Base-by-base conservation (phyloP, 2,888 invertebrate species). In the Congeria kusceri region DNA sequence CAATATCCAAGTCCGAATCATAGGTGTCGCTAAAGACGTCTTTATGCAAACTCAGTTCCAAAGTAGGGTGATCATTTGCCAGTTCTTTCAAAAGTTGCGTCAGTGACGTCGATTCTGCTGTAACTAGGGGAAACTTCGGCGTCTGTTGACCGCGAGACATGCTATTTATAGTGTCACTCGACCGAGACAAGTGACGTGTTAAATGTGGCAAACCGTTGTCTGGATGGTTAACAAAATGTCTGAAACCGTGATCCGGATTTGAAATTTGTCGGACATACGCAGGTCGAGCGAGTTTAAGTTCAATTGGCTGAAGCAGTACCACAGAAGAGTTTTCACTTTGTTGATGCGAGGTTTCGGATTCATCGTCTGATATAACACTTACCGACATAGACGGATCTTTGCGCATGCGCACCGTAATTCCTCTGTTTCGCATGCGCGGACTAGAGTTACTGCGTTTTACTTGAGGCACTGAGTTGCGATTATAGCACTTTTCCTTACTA, bases 271-370 rank as follows among this genome's bases (percentile, higher is more conserved):
- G 80, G n/a, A 88, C 89, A 61, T 85, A 87, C 1, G 89, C 86
- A 29, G 87, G 87, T 47, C 85, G 84, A 13, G 89, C 84, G 3
- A 88, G 86, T 69, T 90, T 91, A 1, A 91, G 81, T 64, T 90
- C 87, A 25, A 91, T 91, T 4, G 91, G 91, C 62, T 90, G 89
- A 4, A 91, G 75, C 23, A 89, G 76, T 1, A 91, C 87, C 15
- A 91, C 88, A 13, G 90, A 91, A 18, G 91, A 91, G 67, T 90
- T 88, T 47, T 91, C 90, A 73, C 91, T 91, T 63, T 85, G 74
- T 18, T 84, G 89, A 62, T 87, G 86, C 15, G 91, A 91, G 18
- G 87, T 85, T 3, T 86, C 85, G 0, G 91, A 91, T n/a, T 89
- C 90, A 47, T 91, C 90, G 62, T 90, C 90, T 0, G 90, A 90